phyloP scores from a whole-genome alignment of 2,797 vertebrate genomes.

The Dryobates pubescens region DNA sequence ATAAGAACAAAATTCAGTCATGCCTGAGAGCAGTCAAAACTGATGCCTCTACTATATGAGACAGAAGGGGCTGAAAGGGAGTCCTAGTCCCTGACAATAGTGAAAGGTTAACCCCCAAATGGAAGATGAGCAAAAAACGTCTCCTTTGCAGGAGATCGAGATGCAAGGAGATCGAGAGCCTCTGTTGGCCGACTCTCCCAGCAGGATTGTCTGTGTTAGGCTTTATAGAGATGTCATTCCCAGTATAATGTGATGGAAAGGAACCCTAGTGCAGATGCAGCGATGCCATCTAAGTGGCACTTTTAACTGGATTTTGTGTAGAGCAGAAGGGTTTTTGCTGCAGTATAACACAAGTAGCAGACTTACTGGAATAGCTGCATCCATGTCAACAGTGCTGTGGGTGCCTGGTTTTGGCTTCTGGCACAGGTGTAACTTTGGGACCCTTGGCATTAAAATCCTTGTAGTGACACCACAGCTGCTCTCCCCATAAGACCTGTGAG shows the following conservation, averaged over 20 bases:
- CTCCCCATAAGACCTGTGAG: background rate
- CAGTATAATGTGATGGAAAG: background rate
- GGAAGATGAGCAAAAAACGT: background rate
- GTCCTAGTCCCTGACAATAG: background rate
- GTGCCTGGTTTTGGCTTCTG: background rate
- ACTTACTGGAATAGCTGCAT: background rate
- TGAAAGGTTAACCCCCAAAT: background rate
- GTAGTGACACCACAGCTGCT: rapidly evolving
- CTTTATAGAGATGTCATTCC: background rate
- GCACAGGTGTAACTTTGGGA: rapidly evolving
- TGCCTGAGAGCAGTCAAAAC: background rate
- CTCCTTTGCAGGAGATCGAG: background rate
- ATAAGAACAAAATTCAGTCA: background rate
- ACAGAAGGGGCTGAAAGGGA: background rate
- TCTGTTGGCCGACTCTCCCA: background rate
- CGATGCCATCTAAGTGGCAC: rapidly evolving
- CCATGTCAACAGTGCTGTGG: background rate
- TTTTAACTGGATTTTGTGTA: background rate
- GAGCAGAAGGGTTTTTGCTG: background rate
- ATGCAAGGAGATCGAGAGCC: background rate
- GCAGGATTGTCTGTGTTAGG: background rate
- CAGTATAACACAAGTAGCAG: background rate
- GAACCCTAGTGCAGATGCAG: background rate
- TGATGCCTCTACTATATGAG: background rate
- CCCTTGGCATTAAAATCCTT: rapidly evolving